phyloP scores from a whole-genome alignment of 2,888 invertebrate genomes.

The Nemotelus pantherinus region DNA sequence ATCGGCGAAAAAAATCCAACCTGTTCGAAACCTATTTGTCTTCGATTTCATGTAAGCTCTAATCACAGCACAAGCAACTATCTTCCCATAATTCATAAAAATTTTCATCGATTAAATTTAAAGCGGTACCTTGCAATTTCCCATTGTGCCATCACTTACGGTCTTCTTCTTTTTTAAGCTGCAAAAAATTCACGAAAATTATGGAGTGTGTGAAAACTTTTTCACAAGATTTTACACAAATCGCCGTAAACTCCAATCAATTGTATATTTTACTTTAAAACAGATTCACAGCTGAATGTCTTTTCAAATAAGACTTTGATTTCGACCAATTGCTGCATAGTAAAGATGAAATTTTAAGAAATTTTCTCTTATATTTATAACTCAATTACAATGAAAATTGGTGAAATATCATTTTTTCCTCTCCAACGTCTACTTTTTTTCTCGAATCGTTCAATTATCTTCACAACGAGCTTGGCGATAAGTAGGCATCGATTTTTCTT shows the following conservation, averaged over 20 bases:
- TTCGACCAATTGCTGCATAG: background rate
- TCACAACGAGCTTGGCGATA: background rate
- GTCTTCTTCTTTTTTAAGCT: too few relatives aligned
- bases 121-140: slow-evolving; percentile 3
- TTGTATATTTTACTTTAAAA: background rate
- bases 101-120: slow-evolving; percentile 3
- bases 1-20: too few relatives aligned
- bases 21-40: too few relatives aligned
- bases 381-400: slow-evolving; percentile 2
- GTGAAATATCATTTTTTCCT: slow-evolving; percentile 13
- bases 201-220: too few relatives aligned
- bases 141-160: background rate
- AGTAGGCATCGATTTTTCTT: background rate
- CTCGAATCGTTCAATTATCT: too few relatives aligned
- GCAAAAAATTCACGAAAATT: too few relatives aligned
- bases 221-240: background rate
- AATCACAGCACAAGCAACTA: too few relatives aligned
- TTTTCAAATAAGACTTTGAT: slow-evolving; percentile 5
- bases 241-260: background rate
- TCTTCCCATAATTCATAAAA: background rate
- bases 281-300: background rate
- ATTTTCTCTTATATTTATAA: slow-evolving; percentile 19
- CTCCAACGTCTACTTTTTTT: background rate
- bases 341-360: background rate
- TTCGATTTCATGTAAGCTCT: too few relatives aligned